Evolutionary conservation across 2,797 vertebrate species (phyloP).

Genomic region (Acipenser oxyrinchus): DNA sequence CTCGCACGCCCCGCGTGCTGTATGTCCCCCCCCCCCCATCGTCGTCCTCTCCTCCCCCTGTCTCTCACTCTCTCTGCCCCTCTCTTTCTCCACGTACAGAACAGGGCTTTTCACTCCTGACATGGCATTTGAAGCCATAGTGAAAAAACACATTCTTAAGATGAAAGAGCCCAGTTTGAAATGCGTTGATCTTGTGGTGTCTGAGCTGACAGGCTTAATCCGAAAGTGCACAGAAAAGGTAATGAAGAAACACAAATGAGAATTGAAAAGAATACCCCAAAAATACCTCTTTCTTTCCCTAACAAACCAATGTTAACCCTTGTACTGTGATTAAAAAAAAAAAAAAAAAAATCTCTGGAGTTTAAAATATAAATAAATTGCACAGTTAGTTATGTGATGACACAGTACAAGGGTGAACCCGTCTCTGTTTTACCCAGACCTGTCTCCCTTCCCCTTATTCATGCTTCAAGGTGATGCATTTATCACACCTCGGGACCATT

Average conservation of each 20-base stretch:
- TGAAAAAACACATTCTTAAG: conserved; percentile 90
- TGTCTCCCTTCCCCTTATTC: no score
- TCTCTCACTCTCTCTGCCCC: neutral
- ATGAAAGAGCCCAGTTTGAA: conserved; percentile 86
- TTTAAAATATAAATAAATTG: no score
- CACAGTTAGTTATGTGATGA: no score
- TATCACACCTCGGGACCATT: no score
- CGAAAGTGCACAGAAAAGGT: conserved; percentile 83
- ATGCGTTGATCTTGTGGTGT: conserved; percentile 85
- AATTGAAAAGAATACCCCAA: no score
- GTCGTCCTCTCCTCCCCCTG: conserved; percentile 18
- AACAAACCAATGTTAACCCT: no score
- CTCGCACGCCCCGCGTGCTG: conserved; percentile 10
- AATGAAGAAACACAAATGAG: conserved; percentile 28
- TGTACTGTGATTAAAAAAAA: no score
- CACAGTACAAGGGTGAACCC: no score
- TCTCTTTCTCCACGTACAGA: conserved; percentile 47
- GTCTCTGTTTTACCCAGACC: no score
- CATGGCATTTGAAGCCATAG: conserved; percentile 85
- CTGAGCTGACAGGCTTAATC: conserved; percentile 77
- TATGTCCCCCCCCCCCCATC: neutral
- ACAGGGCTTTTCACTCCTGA: conserved; percentile 87
- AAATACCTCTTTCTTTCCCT: no score
- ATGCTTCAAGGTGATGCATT: no score
- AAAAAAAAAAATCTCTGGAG: no score